A percentile compares a stretch with the other conserved stretches of the same genome.
These are phyloP conservation scores for Lateolabrax maculatus DNA, from an alignment of 2,797 vertebrate species.

Conservation along the genomic window DNA sequence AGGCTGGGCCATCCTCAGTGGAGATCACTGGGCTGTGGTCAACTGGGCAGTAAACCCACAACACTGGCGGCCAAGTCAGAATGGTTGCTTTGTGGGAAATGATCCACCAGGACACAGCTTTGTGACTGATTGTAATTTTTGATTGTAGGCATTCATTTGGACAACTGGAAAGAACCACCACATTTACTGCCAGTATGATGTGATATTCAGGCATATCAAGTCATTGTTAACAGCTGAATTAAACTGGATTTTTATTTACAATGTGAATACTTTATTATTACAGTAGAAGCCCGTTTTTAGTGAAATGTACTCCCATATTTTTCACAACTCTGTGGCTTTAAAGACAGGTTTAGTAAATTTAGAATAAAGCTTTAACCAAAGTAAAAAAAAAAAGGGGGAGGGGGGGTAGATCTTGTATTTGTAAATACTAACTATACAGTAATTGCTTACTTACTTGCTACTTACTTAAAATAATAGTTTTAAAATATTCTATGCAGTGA, in stretches of 20 bases:
- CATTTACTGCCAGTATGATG: constrained; percentile 21
- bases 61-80: constrained; percentile 50
- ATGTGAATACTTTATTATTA: neutral
- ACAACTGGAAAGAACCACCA: constrained; percentile 40
- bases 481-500: constrained; percentile 15
- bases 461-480: neutral
- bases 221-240: constrained; percentile 11
- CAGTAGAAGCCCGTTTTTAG: neutral
- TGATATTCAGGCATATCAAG: constrained; percentile 31
- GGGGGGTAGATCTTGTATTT: constrained; percentile 13
- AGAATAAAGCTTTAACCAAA: too few species aligned
- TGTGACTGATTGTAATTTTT: constrained; percentile 66
- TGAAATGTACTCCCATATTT: neutral
- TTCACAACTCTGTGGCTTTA: neutral
- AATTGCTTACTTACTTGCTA: neutral
- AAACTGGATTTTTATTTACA: constrained; percentile 18
- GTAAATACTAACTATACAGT: neutral
- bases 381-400: too few species aligned
- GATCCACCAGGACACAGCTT: constrained; percentile 64
- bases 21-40: constrained; percentile 65
- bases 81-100: constrained; percentile 63
- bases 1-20: constrained; percentile 51
- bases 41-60: constrained; percentile 63
- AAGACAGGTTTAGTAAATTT: too few species aligned
- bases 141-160: constrained; percentile 52